Conservation (phyloP, 2,797 vertebrate genomes). For the Pipistrellus pygmaeus region DNA sequence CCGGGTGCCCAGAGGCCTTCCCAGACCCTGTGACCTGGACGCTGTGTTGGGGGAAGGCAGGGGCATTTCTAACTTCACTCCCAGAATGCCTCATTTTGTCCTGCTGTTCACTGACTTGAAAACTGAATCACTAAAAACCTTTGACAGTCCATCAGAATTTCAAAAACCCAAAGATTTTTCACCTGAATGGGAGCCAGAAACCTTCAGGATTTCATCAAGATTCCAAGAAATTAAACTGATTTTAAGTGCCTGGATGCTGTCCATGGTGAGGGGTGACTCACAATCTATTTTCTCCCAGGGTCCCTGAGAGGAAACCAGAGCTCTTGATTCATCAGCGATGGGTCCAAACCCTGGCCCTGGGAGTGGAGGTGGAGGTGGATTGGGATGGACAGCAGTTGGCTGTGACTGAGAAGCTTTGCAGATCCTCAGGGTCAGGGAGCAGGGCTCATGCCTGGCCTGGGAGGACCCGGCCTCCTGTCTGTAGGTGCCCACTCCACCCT, state of each 20-base stretch:
- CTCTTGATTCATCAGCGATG: neutral
- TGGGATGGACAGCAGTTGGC: neutral
- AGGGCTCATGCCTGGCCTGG: neutral
- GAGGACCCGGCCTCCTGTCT: too few species aligned
- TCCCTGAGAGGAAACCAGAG: constrained; percentile 42
- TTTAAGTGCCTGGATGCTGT: neutral
- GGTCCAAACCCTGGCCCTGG: neutral
- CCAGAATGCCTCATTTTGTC: neutral
- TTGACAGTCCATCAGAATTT: neutral
- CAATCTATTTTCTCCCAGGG: neutral
- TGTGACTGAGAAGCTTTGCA: neutral
- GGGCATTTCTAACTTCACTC: neutral
- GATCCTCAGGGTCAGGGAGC: neutral
- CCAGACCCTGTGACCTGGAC: neutral
- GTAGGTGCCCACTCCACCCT: neutral
- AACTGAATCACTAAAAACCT: neutral
- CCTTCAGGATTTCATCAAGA: neutral
- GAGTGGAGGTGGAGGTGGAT: neutral
- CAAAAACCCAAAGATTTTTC: neutral
- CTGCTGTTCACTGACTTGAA: neutral
- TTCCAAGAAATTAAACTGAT: neutral
- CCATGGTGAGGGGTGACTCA: neutral
- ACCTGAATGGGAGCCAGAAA: neutral
- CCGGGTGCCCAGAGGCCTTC: neutral
- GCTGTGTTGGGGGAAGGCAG: too few species aligned